Evolutionary conservation across 2,113 vertebrate genomes (phyloP), one percentile per base, ranked within the genome.

Genomic region (Peucedramus taeniatus): DNA sequence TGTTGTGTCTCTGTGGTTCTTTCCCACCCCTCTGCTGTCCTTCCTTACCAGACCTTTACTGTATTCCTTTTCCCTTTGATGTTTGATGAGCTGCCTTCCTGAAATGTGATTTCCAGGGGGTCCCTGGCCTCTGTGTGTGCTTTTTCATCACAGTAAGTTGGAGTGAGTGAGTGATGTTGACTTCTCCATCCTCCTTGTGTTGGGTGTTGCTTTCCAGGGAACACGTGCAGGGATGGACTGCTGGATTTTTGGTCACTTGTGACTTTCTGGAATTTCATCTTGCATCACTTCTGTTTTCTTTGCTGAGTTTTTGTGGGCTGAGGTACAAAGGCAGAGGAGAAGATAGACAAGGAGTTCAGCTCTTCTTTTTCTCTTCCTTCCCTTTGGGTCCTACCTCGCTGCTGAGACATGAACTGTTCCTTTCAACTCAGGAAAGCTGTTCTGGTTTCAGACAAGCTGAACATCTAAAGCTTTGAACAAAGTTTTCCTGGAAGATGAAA

Each of bases 401-500:
- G 84, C 74, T 6, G 9, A n/a, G 63, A 30, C 49, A 15, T 3
- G 33, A 83, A 30, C 31, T 66, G 30, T 60, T 89, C 3, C 51
- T 77, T 79, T 83, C 68, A 76, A 3, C n/a, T 80, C 47, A 42
- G 77, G 64, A 56, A 65, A 31, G n/a, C 59, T 63, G 11, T 47
- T 78, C 35, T 86, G 45, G 10, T 74, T 87, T 50, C 47, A 83
- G 60, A 39, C 26, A 10, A 60, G 50, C 37, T 60, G 77, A 50
- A n/a, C 61, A 42, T 54, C 40, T n/a, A 22, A 83, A 83, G 71
- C 71, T 56, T 69, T 51, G 78, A 42, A 45, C 70, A 47, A 37
- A 89, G 44, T 89, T 94, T 88, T 91, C 33, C 78, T 83, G 63
- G 54, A 64, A 72, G 69, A 72, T 39, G 33, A 88, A 82, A 75